A percentile compares a stretch with the other conserved stretches of the same genome.
Evolutionary conservation across 2,113 vertebrate genomes (phyloP).

Genomic region (Caranx melampygus): DNA sequence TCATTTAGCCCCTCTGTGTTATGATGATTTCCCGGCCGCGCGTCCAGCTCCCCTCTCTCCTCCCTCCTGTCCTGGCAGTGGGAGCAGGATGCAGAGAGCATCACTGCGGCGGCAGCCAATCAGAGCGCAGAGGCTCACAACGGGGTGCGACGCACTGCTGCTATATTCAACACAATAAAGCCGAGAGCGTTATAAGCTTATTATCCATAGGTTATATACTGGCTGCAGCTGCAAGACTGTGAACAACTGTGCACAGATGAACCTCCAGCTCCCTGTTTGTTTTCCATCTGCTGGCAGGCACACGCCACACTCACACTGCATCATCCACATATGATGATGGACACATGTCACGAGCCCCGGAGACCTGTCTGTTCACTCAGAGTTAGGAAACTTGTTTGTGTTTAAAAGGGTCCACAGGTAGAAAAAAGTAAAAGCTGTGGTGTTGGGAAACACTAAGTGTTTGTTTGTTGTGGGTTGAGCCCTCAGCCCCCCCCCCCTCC

Average conservation of each 20-base stretch:
- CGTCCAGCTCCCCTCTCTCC: slow-evolving; percentile 51
- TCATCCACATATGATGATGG: neutral
- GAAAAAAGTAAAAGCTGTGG: too few relatives aligned
- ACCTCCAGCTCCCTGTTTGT: neutral
- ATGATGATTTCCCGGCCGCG: slow-evolving; percentile 59
- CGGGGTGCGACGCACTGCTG: slow-evolving; percentile 70
- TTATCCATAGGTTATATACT: neutral
- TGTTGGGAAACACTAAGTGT: too few relatives aligned
- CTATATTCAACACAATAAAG: slow-evolving; percentile 53
- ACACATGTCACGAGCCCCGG: neutral
- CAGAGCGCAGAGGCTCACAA: slow-evolving; percentile 52
- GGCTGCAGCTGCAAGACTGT: neutral
- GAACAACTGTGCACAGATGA: neutral
- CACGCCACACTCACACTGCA: neutral
- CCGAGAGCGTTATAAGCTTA: slow-evolving; percentile 8
- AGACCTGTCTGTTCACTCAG: neutral
- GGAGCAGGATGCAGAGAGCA: slow-evolving; percentile 73
- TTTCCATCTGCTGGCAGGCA: neutral
- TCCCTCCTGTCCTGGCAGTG: slow-evolving; percentile 49
- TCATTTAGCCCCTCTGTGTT: slow-evolving; percentile 33
- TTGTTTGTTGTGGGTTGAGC: too few relatives aligned
- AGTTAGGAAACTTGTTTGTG: neutral
- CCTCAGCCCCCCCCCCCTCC: too few relatives aligned
- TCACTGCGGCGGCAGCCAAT: slow-evolving; percentile 76
- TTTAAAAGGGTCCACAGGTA: neutral